Percentiles rank a stretch among this genome's conserved stretches.
phyloP scores from a whole-genome alignment of 1,140 invertebrate species.

The Cecropterus lyciades region DNA sequence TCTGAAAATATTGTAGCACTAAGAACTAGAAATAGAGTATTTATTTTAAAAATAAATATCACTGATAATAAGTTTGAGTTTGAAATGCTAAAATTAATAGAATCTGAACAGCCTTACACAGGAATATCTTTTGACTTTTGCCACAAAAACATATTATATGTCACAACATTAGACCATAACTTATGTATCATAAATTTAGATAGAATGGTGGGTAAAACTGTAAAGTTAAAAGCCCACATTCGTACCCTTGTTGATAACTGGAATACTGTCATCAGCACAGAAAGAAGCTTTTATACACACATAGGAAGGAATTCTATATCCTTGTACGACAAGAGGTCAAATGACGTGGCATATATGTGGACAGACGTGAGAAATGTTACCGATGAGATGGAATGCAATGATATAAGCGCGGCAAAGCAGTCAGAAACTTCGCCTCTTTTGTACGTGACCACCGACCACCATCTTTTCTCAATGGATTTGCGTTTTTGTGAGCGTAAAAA shows the following conservation, averaged over 20 bases:
- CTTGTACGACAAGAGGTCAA: slow-evolving; percentile 68
- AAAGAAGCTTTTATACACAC: slow-evolving; percentile 58
- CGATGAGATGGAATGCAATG: slow-evolving; percentile 62
- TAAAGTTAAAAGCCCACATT: slow-evolving; percentile 52
- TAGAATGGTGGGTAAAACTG: slow-evolving; percentile 57
- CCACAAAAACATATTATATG: slow-evolving; percentile 72
- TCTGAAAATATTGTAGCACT: slow-evolving; percentile 58
- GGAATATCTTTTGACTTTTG: slow-evolving; percentile 69
- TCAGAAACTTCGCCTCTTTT: slow-evolving; percentile 49
- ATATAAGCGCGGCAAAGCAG: slow-evolving; percentile 57
- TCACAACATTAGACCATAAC: slow-evolving; percentile 58
- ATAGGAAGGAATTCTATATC: slow-evolving; percentile 53
- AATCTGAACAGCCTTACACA: slow-evolving; percentile 62
- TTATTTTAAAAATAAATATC: slow-evolving; percentile 56
- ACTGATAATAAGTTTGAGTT: slow-evolving; percentile 46
- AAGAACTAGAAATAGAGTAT: slow-evolving; percentile 64
- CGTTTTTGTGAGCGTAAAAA: slow-evolving; percentile 48
- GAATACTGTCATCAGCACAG: slow-evolving; percentile 60
- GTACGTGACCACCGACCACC: slow-evolving; percentile 68
- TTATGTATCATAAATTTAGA: slow-evolving; percentile 71
- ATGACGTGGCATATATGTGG: slow-evolving; percentile 50
- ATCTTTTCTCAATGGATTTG: slow-evolving; percentile 68
- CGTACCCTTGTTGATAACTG: slow-evolving; percentile 60
- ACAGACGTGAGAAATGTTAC: slow-evolving; percentile 52
- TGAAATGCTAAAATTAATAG: slow-evolving; percentile 57